Base-by-base conservation (phyloP, 2,113 vertebrate species). In the Gallinago media region DNA sequence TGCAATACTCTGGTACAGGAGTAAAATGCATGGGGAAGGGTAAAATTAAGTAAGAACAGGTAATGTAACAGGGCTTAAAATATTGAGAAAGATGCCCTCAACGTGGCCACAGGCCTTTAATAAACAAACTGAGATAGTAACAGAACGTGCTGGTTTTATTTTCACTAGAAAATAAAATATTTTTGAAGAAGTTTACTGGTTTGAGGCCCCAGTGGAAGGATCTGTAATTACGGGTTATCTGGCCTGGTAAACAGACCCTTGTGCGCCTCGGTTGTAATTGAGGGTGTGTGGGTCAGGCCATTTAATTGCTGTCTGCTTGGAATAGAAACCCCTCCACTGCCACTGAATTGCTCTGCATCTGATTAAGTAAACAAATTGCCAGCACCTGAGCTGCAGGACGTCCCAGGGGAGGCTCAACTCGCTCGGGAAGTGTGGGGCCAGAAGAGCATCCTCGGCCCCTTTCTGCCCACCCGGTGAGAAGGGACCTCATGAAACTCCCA, bases 221-320 rank as follows among this genome's bases (percentile, higher is more conserved):
- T 97, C 87, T 58, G 0, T 98, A 98, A 98, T 98, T 98, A 97
- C 1, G 74, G 89, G 95, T 94, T 97, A 83, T 85, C 80, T 27
- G 92, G 82, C 59, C 59, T 6, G 44, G 95, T 75, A 97, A 98
- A 95, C 94, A 94, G 95, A 62, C 65, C 95, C 97, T 90, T 75
- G 93, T 66, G 86, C 89, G 70, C 82, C 93, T 32, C 4, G 2
- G 88, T 88, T 67, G 68, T 98, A 97, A 98, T 97, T 98, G 96
- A 96, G 95, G 95, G 92, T 93, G 73, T 44, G 96, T 91, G 80
- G 97, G 86, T 98, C 94, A 92, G 91, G 95, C 96, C 32, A 14
- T 91, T 97, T 98, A 98, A 98, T 98, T 98, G 96, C 56, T 52
- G 96, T 85, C 94, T 97, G 94, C 92, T 96, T 49, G 68, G 96